Conservation (phyloP, 2,888 invertebrate species). For the Clusia tigrina region DNA sequence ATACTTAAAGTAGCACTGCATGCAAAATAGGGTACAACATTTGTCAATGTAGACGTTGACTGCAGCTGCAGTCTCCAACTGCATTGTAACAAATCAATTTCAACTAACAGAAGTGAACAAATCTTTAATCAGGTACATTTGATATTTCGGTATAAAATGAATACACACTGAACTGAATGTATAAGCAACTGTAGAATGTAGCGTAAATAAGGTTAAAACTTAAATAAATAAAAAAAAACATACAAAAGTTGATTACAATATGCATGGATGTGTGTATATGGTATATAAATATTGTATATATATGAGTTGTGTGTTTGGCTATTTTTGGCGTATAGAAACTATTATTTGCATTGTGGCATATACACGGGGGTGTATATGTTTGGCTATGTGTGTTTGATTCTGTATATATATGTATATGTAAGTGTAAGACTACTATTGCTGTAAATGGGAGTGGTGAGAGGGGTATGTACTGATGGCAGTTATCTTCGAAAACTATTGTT, state of each 20-base stretch:
- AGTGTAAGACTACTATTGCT: not conserved
- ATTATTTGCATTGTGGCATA: conserved; percentile 5
- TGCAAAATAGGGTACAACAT: too few species aligned
- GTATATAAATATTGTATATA: too few species aligned
- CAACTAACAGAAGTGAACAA: conserved; percentile 41
- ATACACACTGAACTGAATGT: conserved; percentile 1
- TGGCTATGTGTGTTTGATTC: conserved; percentile 11
- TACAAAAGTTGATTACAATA: not conserved
- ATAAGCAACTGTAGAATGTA: conserved; percentile 3
- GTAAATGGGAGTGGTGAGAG: not conserved
- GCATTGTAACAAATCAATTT: not conserved
- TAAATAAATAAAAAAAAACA: not conserved
- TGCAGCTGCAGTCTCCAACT: not conserved
- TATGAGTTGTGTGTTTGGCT: too few species aligned
- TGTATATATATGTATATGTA: conserved; percentile 6
- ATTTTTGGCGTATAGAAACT: too few species aligned
- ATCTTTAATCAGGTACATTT: conserved; percentile 55
- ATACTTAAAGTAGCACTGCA: too few species aligned
- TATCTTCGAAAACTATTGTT: not conserved
- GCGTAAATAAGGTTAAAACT: not conserved
- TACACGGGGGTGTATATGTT: not conserved
- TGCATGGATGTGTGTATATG: conserved; percentile 1
- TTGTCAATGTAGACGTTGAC: too few species aligned
- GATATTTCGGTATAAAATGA: conserved; percentile 47
- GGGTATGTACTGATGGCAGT: not conserved